phyloP scores from a whole-genome alignment of 2,113 vertebrate species.

The Cyanocitta stelleri region DNA sequence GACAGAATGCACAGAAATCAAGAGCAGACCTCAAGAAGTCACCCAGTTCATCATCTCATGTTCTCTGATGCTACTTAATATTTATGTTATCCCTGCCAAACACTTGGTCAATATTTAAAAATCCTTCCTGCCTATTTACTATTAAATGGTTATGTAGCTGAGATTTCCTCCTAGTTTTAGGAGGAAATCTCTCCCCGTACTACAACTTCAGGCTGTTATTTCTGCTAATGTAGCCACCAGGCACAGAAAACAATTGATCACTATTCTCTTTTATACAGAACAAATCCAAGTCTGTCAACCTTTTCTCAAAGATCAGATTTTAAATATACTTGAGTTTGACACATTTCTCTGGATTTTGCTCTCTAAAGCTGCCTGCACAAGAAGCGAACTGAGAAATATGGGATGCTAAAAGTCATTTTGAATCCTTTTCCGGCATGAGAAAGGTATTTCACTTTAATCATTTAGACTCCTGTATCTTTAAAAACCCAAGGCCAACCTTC shows the following conservation, averaged over 20 bases:
- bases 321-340: not conserved
- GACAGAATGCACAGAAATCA: not conserved
- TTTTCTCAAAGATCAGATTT: not conserved
- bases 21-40: not conserved
- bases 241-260: not conserved
- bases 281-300: not conserved
- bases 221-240: not conserved
- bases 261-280: not conserved
- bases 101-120: not conserved
- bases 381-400: not conserved
- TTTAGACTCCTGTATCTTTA: not conserved
- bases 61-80: not conserved
- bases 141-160: not conserved
- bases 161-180: not conserved
- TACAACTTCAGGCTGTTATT: not conserved
- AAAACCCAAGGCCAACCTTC: not conserved
- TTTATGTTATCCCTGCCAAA: not conserved
- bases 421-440: not conserved
- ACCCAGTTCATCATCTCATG: not conserved
- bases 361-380: not conserved
- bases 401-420: not conserved
- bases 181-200: not conserved
- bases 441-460: not conserved
- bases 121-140: not conserved
- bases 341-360: not conserved